Evolutionary conservation across 2,888 invertebrate species (phyloP).

Genomic region (Diaphora mendica): DNA sequence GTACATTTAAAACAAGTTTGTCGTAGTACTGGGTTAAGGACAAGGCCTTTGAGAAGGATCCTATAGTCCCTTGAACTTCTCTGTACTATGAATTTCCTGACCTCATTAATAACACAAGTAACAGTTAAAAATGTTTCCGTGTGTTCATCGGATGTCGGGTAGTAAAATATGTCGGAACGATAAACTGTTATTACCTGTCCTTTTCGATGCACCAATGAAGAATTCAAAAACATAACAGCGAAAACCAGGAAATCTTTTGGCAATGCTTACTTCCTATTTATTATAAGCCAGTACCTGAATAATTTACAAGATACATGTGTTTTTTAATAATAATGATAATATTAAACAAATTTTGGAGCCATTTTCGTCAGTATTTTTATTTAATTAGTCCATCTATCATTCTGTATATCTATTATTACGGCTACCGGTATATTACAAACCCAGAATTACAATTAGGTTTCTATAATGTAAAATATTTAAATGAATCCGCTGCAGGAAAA

Average conservation of each 20-base stretch:
- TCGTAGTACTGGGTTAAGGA: neutral
- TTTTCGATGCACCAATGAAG: neutral
- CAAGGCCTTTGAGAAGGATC: neutral
- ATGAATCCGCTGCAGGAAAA: too few relatives aligned
- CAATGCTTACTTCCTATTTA: conserved; percentile 3
- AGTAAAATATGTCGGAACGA: conserved; percentile 5
- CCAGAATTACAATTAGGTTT: too few relatives aligned
- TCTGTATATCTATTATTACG: neutral
- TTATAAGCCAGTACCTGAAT: neutral
- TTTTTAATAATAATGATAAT: neutral
- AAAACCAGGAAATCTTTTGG: conserved; percentile 1
- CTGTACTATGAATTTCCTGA: neutral
- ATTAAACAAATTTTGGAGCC: neutral
- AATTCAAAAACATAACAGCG: neutral
- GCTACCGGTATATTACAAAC: too few relatives aligned
- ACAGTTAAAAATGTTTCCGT: conserved; percentile 1
- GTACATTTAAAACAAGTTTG: neutral
- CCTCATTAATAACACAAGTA: neutral
- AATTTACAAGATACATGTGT: neutral
- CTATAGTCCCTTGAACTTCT: conserved; percentile 1
- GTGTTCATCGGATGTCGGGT: neutral
- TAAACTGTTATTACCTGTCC: neutral
- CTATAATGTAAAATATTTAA: too few relatives aligned
- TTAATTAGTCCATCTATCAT: neutral
- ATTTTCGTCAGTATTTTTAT: neutral